Evolutionary conservation across 1,140 invertebrate species (phyloP), one percentile per base, ranked within the genome.

Genomic region (Acromyrmex echinatior): DNA sequence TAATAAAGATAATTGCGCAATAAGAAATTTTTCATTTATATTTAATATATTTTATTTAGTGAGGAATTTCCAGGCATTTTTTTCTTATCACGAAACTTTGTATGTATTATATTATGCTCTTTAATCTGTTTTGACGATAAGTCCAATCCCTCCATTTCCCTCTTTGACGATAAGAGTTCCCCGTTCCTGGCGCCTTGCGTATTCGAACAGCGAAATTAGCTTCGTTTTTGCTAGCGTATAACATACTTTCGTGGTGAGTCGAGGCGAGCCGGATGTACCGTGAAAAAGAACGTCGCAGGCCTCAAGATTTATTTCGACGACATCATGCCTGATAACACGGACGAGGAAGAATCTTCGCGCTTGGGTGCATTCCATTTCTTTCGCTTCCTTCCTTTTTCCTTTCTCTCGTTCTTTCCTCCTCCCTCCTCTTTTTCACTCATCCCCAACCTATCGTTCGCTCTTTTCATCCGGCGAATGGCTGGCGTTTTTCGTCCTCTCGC

Each of bases 281-380:
- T 63, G 39, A 63, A 86, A 63, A 51, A 76, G 68, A 85, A 84
- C 79, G 81, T 71, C 45, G 51, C 58, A 53, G 74, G 58, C 14
- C 35, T 28, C 39, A 71, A 84, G 80, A 84, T 86, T 78, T 86
- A 86, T 86, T 86, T 86, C 82, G 51, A 86, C 73, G 82, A 86
- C 73, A 53, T 79, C 79, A 88, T 60, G 87, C 70, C 62, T 21
- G 85, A 88, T 88, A 88, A 88, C 73, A 63, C 77, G 53, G 51
- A 86, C 82, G 74, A 58, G 76, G 76, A 86, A 86, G 82, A 70
- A 86, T 86, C 62, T 79, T 79, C 74, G 31, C 71, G 60, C 82
- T 79, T 35, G 76, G 62, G 62, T 79, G 82, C 82, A 86, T 86
- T 86, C 65, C 85, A 79, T 86, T 86, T 81, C 85, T 79, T 49